These are phyloP conservation scores for Polydrusus cervinus DNA, from an alignment of 2,888 invertebrate species.

Conservation along the genomic window DNA sequence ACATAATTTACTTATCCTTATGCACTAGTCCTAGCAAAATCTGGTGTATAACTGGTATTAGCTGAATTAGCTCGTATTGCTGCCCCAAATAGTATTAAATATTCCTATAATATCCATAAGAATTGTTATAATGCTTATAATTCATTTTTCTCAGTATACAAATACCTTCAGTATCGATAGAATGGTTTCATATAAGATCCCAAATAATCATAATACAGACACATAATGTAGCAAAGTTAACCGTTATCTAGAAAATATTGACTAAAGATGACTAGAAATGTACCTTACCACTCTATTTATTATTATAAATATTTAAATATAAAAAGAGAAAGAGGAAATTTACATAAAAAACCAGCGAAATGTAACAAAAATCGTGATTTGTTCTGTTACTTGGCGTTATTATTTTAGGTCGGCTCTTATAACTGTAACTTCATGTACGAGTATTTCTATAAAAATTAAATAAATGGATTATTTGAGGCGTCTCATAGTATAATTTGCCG, in stretches of 20 bases:
- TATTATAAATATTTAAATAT: slow-evolving; percentile 54
- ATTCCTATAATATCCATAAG: no score
- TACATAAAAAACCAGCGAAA: slow-evolving; percentile 20
- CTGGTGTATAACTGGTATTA: no score
- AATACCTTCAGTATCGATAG: no score
- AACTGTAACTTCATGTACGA: slow-evolving; percentile 4
- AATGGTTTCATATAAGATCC: no score
- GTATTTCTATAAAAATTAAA: neutral
- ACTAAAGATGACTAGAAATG: slow-evolving; percentile 16
- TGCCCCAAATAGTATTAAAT: no score
- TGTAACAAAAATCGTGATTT: slow-evolving; percentile 25
- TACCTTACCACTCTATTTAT: slow-evolving; percentile 55
- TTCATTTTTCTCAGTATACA: no score
- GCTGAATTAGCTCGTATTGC: no score
- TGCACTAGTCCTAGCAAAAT: no score
- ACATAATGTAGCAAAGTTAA: neutral
- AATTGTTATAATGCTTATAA: no score
- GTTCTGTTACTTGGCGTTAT: slow-evolving; percentile 28
- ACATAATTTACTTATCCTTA: no score
- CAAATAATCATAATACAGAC: no score
- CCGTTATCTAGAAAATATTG: slow-evolving; percentile 24
- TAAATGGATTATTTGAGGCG: neutral
- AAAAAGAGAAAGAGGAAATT: slow-evolving; percentile 51
- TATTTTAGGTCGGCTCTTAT: slow-evolving; percentile 16
- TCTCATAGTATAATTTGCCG: neutral